Base-by-base conservation (phyloP, 2,888 invertebrate genomes). In the Coleophora deauratella region DNA sequence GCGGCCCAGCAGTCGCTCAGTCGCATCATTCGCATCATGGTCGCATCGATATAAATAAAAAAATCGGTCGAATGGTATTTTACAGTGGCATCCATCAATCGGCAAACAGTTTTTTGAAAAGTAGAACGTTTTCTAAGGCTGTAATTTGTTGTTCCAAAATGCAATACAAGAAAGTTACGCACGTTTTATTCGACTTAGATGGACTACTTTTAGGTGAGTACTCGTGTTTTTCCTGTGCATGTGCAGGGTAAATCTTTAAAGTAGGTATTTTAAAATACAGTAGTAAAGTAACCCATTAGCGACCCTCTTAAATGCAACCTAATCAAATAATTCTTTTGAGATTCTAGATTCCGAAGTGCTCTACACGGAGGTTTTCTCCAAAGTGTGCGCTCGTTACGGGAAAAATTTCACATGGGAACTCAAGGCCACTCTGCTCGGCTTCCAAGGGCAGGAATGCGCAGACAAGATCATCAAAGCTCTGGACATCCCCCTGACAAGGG, bases 371-470 rank as follows among this genome's bases (percentile, higher is more conserved):
- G 91, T 90, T 3, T 91, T 90, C 56, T 89, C 91, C 64, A 86
- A 76, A 54, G 87, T 93, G 21, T 85, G 91, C 50, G 86, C 87
- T 44, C 86, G 86, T 43, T 94, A 90, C 77, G 92, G 90, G 1
- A 92, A 93, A 70, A 79, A 72, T 8, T 96, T 91, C 66, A 93
- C 93, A 0, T 94, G 93, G 91, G 92, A 94, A 30, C 66, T 93
- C 14, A 96, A 96, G 74, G 72, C 88, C 4, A 80, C 81, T 47
- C 64, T 90, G 31, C 90, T 94, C 88, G 95, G 94, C 1, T 84
- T 89, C 42, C 90, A 90, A 59, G 89, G 89, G 1, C 72, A 67
- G 7, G 91, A 91, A 48, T 87, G 90, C 49, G 89, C 91, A 0
- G 80, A 87, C 57, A 87, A 77, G 52, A 87, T 93, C 35, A 84